Evolutionary conservation across 2,888 invertebrate species (phyloP).

Genomic region (Epirrhoe tristata): DNA sequence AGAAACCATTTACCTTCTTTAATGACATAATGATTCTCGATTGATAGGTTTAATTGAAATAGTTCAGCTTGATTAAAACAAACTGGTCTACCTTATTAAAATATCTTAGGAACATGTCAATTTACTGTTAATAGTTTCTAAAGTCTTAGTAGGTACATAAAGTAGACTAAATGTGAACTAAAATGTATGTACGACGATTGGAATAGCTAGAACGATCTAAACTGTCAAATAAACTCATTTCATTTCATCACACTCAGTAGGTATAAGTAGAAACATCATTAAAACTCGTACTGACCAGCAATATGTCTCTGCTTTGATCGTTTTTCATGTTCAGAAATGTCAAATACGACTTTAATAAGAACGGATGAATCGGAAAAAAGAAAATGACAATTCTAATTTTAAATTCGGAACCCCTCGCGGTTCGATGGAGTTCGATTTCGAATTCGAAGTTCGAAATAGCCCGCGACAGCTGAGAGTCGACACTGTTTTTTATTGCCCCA

Average conservation of each 20-base stretch:
- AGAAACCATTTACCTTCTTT: constrained; percentile 8
- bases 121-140: background rate
- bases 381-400: constrained; percentile 71
- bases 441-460: constrained; percentile 77
- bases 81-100: constrained; percentile 1
- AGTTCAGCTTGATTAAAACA: constrained; percentile 10
- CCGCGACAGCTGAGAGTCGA: constrained; percentile 83
- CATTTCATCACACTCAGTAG: constrained; percentile 3
- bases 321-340: constrained; percentile 40
- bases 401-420: constrained; percentile 71
- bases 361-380: constrained; percentile 56
- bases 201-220: constrained; percentile 1
- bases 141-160: background rate
- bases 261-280: constrained; percentile 28
- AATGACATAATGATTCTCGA: constrained; percentile 31
- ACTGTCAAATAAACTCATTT: constrained; percentile 3
- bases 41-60: constrained; percentile 27
- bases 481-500: constrained; percentile 83
- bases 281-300: constrained; percentile 34
- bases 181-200: background rate
- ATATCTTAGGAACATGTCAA: constrained; percentile 2
- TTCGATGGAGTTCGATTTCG: constrained; percentile 78
- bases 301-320: constrained; percentile 31
- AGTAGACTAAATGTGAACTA: too few species aligned
- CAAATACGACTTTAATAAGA: constrained; percentile 51